Conservation (phyloP, 2,888 invertebrate genomes). For the Odontocerum albicorne region DNA sequence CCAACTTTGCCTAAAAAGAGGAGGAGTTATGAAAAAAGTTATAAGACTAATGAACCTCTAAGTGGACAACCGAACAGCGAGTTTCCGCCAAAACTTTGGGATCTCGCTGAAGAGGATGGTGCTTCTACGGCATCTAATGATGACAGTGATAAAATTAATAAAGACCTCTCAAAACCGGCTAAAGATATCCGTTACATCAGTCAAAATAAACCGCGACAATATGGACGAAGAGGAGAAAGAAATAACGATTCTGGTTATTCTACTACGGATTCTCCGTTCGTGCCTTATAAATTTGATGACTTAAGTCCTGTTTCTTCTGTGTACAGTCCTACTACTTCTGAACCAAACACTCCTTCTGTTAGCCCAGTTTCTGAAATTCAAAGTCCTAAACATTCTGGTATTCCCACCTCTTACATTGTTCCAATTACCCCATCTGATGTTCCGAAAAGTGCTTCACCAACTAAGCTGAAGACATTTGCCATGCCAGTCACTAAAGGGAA, state of each 20-base stretch:
- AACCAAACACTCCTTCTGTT: slow-evolving; percentile 54
- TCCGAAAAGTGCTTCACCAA: slow-evolving; percentile 47
- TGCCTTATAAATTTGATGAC: slow-evolving; percentile 37
- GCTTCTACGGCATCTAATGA: slow-evolving; percentile 57
- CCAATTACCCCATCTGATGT: slow-evolving; percentile 22
- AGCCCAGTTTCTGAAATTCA: slow-evolving; percentile 51
- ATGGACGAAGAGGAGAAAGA: slow-evolving; percentile 57
- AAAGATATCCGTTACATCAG: slow-evolving; percentile 65
- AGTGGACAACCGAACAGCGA: slow-evolving; percentile 62
- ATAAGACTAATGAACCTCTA: slow-evolving; percentile 83
- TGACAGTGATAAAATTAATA: slow-evolving; percentile 63
- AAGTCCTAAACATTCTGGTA: slow-evolving; percentile 50
- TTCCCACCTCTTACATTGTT: slow-evolving; percentile 47
- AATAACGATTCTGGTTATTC: slow-evolving; percentile 54
- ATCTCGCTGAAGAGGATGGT: slow-evolving; percentile 68
- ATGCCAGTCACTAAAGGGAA: slow-evolving; percentile 51
- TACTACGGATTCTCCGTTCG: slow-evolving; percentile 46
- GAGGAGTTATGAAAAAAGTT: slow-evolving; percentile 77
- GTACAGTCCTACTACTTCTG: slow-evolving; percentile 57
- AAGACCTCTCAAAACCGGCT: slow-evolving; percentile 58
- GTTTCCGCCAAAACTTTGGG: slow-evolving; percentile 81
- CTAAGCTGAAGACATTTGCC: slow-evolving; percentile 51
- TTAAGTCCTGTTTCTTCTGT: slow-evolving; percentile 53
- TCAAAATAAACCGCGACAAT: slow-evolving; percentile 56
- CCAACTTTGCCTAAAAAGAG: slow-evolving; percentile 62